Base-by-base conservation (phyloP, 1,140 invertebrate species). In the Magallana ariakensis region DNA sequence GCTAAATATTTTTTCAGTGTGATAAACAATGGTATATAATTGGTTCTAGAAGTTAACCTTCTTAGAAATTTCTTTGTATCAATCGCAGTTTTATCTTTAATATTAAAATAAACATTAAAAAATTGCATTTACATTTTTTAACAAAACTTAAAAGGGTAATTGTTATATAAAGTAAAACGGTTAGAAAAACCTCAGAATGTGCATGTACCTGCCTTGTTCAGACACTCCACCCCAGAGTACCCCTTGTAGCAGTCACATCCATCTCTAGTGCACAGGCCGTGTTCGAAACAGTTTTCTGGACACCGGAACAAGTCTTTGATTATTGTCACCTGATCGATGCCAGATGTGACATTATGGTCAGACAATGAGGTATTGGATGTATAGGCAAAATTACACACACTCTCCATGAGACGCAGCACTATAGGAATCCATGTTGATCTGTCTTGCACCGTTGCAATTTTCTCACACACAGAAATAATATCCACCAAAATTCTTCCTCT, bases 261-360 rank as follows among this genome's bases (percentile, higher is more conserved):
- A 55, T 56, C 53, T 80, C 80, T 62, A 10, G 80, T 82, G 56
- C 87, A 87, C 33, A 87, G 33, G 15, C 87, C 87, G 57, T 87
- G 84, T 22, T 84, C 83, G 81, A 85, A 85, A 84, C 87, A 87
- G 55, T 84, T 84, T 82, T 87, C 87, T 26, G 87, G 87, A 83
- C 87, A 87, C 5, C 80, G 58, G 66, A 87, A 81, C 16, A 80
- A 60, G 19, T 87, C 70, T 8, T 56, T 75, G 8, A 87, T 82
- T 11, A 82, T 84, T 15, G 82, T 75, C 58, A 85, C 81, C 46
- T 80, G 60, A 16, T 81, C 16, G 1, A 82, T 80, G 7, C 33
- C 70, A 19, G 54, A 54, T 26, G 33, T 33, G 13, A 26, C 22
- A 84, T 84, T 84, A 16, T 19, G n/a, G 19, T 22, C 56, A 19